These are phyloP conservation scores for Perca flavescens DNA, from an alignment of 2,113 vertebrate genomes.

Conservation along the genomic window DNA sequence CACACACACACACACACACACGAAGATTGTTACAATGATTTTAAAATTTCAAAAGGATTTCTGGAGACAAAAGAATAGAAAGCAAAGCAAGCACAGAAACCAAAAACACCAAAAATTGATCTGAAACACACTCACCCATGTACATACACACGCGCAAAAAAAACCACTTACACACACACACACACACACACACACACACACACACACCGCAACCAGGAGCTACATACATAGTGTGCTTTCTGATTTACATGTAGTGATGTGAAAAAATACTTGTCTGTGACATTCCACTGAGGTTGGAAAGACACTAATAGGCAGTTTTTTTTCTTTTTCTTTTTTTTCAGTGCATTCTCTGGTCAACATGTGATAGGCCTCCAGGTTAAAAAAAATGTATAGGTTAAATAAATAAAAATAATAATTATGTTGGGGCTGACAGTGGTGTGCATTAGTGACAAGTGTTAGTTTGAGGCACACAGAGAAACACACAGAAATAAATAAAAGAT, in stretches of 20 bases:
- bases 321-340: slow-evolving; percentile 60
- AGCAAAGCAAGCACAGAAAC: slow-evolving; percentile 51
- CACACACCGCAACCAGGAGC: slow-evolving; percentile 65
- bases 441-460: slow-evolving; percentile 70
- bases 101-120: slow-evolving; percentile 29
- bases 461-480: slow-evolving; percentile 76
- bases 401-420: slow-evolving; percentile 28
- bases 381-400: slow-evolving; percentile 47
- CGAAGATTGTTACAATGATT: slow-evolving; percentile 39
- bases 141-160: slow-evolving; percentile 37
- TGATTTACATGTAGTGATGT: slow-evolving; percentile 68
- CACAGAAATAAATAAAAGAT: slow-evolving; percentile 61
- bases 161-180: slow-evolving; percentile 39
- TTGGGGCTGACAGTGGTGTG: slow-evolving; percentile 70
- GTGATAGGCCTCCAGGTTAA: slow-evolving; percentile 75
- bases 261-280: slow-evolving; percentile 76
- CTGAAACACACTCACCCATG: slow-evolving; percentile 48
- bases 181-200: slow-evolving; percentile 38
- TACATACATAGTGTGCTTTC: slow-evolving; percentile 79
- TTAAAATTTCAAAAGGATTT: slow-evolving; percentile 48
- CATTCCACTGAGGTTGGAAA: slow-evolving; percentile 82
- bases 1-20: slow-evolving; percentile 16
- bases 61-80: slow-evolving; percentile 52
- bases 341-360: slow-evolving; percentile 81
- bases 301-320: slow-evolving; percentile 81